Evolutionary conservation across 2,113 vertebrate species (phyloP), one percentile per base, ranked within the genome.

Genomic region (Atractosteus spatula): DNA sequence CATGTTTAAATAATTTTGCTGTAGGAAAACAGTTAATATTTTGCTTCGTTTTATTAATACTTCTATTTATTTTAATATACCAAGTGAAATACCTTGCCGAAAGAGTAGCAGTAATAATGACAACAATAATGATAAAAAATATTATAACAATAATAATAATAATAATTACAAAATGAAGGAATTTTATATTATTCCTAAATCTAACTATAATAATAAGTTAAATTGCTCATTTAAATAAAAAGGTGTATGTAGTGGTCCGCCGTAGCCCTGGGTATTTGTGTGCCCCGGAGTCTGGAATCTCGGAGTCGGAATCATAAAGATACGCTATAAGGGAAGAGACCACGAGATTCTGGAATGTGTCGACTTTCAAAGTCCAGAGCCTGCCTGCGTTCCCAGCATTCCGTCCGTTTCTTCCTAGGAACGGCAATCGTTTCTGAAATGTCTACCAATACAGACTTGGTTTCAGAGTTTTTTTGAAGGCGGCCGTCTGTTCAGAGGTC

Each of bases 161-260:
- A 77, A 70, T 75, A 82, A 72, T 76, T 72, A 68, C 70, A 84
- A 84, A 74, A 87, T 78, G 87, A 87, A 89, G 85, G 82, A 86
- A 62, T 68, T 85, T 92, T 92, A 91, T 93, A 93, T 93, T 91
- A 91, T 91, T 83, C 83, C 82, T 91, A 90, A 92, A 83, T 74
- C 89, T 89, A 91, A 84, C 83, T 86, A 91, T 89, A 90, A 83
- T 74, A 83, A 92, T 93, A 93, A 93, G 89, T 93, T 93, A 93
- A 91, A 93, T 93, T 90, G 84, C 81, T 90, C 90, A 83, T 88
- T 88, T 92, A 91, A 91, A 91, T 91, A 92, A 92, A 91, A 88
- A 84, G 91, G 90, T 92, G 91, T 92, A 90, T 90, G 90, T 91
- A 86, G 88, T 88, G 80, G 83, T 89, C 84, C 86, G 81, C 82